Conservation (phyloP, 2,888 invertebrate species). For the Sarcophaga variegata region DNA sequence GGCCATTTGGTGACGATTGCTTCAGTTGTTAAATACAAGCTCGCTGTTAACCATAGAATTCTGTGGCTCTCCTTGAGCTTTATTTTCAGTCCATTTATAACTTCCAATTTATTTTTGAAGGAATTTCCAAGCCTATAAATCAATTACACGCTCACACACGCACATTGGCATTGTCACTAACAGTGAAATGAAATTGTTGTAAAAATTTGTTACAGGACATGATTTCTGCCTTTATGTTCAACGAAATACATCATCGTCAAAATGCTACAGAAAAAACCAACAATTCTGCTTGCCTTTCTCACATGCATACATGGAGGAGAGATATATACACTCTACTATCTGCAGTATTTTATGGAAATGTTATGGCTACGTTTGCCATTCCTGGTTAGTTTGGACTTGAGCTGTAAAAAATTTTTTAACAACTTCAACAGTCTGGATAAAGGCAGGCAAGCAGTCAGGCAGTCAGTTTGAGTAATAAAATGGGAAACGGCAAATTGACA, state of each 20-base stretch:
- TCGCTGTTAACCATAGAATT: too few species aligned
- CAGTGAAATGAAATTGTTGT: slow-evolving; percentile 12
- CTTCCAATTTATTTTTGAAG: slow-evolving; percentile 19
- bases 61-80: neutral
- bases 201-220: slow-evolving; percentile 58
- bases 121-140: slow-evolving; percentile 55
- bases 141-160: slow-evolving; percentile 20
- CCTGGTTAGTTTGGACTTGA: slow-evolving; percentile 50
- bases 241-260: slow-evolving; percentile 43
- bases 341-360: neutral
- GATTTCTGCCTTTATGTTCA: slow-evolving; percentile 28
- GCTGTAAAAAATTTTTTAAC: slow-evolving; percentile 24
- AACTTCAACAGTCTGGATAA: slow-evolving; percentile 53
- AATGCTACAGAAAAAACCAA: neutral
- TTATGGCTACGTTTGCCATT: neutral
- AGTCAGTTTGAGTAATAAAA: neutral
- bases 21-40: too few species aligned
- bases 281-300: slow-evolving; percentile 5
- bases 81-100: neutral
- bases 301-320: slow-evolving; percentile 6
- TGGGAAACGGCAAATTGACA: slow-evolving; percentile 43
- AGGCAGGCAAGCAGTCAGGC: neutral
- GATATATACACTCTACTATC: neutral
- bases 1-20: too few species aligned
- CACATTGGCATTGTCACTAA: neutral